These are phyloP conservation scores for Pseudachorutes palmiensis DNA, from an alignment of 1,140 invertebrate species.

Conservation along the genomic window DNA sequence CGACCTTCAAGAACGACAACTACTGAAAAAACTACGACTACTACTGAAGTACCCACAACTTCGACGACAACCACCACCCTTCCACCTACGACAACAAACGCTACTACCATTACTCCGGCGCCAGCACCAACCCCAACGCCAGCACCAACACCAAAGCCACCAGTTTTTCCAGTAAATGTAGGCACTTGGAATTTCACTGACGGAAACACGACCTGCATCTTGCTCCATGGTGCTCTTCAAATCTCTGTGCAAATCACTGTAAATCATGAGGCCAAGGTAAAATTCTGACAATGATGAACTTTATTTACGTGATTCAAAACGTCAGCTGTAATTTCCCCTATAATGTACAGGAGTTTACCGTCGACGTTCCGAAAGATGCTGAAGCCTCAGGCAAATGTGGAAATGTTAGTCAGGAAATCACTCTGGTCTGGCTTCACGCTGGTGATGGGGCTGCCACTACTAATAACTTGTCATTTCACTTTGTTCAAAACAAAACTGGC, in stretches of 20 bases:
- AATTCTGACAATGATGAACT: background rate
- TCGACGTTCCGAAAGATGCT: background rate
- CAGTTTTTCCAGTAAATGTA: conserved; percentile 13
- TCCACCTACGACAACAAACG: background rate
- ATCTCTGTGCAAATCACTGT: background rate
- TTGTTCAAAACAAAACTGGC: background rate
- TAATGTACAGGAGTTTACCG: background rate
- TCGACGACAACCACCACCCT: conserved; percentile 9
- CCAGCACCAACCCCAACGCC: background rate
- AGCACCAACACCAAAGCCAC: conserved; percentile 9
- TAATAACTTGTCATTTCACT: conserved; percentile 1
- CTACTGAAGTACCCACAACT: conserved; percentile 12
- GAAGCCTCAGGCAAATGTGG: conserved; percentile 1
- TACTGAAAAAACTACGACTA: background rate
- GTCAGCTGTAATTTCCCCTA: background rate
- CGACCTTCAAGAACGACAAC: background rate
- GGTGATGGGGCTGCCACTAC: background rate
- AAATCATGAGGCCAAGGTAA: background rate
- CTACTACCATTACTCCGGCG: background rate
- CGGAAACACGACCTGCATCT: conserved; percentile 20
- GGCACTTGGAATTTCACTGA: conserved; percentile 25
- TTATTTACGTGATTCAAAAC: background rate
- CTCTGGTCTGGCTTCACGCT: background rate
- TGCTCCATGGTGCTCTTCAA: conserved; percentile 20
- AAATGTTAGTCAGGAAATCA: background rate